Evolutionary conservation across 1,140 invertebrate species (phyloP).

Genomic region (Brachionus sp.): DNA sequence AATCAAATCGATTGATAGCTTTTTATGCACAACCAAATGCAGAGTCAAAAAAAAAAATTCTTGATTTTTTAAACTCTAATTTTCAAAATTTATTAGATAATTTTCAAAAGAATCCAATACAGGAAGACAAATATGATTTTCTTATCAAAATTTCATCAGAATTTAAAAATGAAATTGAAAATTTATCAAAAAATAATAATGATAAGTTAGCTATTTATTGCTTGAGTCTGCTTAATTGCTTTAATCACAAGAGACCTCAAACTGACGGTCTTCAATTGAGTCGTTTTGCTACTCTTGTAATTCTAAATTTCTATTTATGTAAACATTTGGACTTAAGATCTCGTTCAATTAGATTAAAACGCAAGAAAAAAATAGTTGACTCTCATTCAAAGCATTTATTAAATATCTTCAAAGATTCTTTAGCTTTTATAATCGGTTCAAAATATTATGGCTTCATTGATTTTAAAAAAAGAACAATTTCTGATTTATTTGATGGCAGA

Average conservation of each 20-base stretch:
- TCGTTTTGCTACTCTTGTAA: neutral
- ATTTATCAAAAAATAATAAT: neutral
- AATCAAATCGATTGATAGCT: neutral
- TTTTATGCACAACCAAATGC: neutral
- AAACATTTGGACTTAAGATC: neutral
- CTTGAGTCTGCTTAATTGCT: neutral
- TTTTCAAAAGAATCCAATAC: neutral
- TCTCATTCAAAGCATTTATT: neutral
- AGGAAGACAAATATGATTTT: neutral
- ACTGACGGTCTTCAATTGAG: neutral
- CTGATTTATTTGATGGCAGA: slow-evolving; percentile 28
- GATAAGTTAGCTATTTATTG: neutral
- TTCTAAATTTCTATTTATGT: neutral
- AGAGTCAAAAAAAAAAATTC: neutral
- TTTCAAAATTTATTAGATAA: neutral
- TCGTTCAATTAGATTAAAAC: neutral
- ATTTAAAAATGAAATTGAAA: neutral
- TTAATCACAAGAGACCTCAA: neutral
- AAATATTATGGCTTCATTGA: neutral
- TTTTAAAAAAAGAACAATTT: neutral
- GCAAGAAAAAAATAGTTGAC: neutral
- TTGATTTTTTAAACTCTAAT: neutral
- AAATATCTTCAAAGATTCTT: neutral
- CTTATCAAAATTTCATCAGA: neutral
- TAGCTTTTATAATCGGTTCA: neutral